Percentiles rank a stretch among this genome's conserved stretches.
Conservation (phyloP, 2,797 vertebrate genomes). For the Coluber constrictor region DNA sequence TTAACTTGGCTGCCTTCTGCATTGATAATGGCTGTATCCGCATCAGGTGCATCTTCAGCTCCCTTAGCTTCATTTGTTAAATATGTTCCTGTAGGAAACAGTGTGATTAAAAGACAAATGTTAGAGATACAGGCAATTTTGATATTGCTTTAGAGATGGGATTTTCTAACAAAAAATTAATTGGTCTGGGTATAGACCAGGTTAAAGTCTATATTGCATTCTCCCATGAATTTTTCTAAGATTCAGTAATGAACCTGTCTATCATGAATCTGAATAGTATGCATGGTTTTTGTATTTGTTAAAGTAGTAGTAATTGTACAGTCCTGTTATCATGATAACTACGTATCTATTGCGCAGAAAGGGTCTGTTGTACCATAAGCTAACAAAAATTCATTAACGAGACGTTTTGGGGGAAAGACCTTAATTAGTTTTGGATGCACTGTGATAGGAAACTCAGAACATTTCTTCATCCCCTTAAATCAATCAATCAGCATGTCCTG, state of each 20-base stretch:
- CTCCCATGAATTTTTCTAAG: neutral
- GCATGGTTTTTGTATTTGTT: neutral
- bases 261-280: neutral
- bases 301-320: neutral
- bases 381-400: neutral
- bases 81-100: constrained; percentile 86
- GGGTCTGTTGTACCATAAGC: neutral
- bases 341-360: neutral
- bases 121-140: constrained; percentile 29
- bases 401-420: fast-evolving
- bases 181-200: constrained; percentile 25
- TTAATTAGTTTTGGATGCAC: constrained; percentile 13
- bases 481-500: constrained; percentile 2
- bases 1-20: constrained; percentile 98
- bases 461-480: neutral
- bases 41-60: constrained; percentile 96
- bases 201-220: constrained; percentile 21
- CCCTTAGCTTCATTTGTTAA: constrained; percentile 99
- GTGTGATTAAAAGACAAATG: constrained; percentile 42
- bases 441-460: neutral
- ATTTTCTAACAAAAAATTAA: constrained; percentile 30
- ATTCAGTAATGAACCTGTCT: neutral
- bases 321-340: neutral
- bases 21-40: constrained; percentile 99
- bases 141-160: neutral